Evolutionary conservation across 2,888 invertebrate species (phyloP).

Genomic region (Tanytarsus gracilentus): DNA sequence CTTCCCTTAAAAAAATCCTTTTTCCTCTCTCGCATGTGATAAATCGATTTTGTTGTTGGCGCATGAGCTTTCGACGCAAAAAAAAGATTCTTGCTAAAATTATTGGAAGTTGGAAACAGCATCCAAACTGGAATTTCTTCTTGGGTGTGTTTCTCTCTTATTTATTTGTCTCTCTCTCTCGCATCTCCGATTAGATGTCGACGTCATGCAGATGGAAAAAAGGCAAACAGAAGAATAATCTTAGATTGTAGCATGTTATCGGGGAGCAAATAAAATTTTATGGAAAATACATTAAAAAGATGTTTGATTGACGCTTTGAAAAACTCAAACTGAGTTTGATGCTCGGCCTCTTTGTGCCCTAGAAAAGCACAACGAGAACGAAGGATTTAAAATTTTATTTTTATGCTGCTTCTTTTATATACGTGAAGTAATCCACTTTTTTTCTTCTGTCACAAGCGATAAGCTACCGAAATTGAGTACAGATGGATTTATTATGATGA

Average conservation of each 20-base stretch:
- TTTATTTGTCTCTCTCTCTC: no score
- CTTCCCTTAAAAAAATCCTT: conserved; percentile 1
- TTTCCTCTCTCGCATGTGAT: neutral
- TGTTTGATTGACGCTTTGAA: conserved; percentile 12
- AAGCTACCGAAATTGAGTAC: neutral
- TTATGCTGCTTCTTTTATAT: neutral
- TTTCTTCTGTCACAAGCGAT: neutral
- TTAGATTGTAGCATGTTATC: conserved; percentile 17
- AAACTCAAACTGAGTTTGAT: no score
- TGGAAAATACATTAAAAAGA: conserved; percentile 17
- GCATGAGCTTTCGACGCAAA: conserved; percentile 11
- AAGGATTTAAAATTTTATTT: neutral
- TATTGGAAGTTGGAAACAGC: no score
- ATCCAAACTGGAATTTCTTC: no score
- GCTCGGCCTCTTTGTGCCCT: no score
- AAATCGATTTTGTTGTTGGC: conserved; percentile 27
- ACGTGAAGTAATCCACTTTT: neutral
- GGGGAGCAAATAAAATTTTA: conserved; percentile 24
- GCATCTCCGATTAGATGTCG: neutral
- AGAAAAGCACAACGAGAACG: no score
- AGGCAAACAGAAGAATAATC: neutral
- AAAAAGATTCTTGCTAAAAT: no score
- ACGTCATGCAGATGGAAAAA: neutral
- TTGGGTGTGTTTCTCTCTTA: no score
- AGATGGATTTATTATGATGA: neutral